A percentile compares a stretch with the other conserved stretches of the same genome.
Conservation (phyloP, 1,140 invertebrate species). For the Procambarus virginalis region DNA sequence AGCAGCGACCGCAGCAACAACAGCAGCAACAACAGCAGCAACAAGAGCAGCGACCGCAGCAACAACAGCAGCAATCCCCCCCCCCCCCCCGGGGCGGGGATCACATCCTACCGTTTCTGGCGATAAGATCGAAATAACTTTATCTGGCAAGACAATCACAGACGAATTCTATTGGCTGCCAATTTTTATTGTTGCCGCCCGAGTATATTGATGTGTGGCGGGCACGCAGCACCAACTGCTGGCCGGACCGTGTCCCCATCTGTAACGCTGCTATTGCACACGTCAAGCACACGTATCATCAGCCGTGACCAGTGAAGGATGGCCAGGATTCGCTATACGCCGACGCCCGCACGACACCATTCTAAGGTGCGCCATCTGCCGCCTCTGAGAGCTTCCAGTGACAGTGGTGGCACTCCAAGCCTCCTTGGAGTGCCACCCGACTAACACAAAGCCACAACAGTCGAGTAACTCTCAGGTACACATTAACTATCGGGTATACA, state of each 20-base stretch:
- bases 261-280: not conserved
- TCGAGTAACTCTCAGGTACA: too few species aligned
- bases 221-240: not conserved
- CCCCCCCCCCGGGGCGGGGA: not conserved
- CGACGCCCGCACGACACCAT: not conserved
- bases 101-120: not conserved
- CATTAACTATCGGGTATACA: too few species aligned
- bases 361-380: not conserved
- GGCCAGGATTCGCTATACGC: not conserved
- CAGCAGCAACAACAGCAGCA: not conserved
- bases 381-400: not conserved
- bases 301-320: not conserved
- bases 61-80: too few species aligned
- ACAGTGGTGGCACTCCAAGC: not conserved
- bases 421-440: too few species aligned
- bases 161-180: not conserved
- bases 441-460: too few species aligned
- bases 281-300: not conserved
- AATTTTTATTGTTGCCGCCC: not conserved
- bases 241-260: not conserved
- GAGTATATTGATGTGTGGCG: not conserved
- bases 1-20: not conserved
- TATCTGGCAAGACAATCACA: not conserved
- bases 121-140: constrained; percentile 11
- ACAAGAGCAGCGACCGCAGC: not conserved